Conservation (phyloP, 2,113 vertebrate species). For the Petrocephalus microphthalmus region DNA sequence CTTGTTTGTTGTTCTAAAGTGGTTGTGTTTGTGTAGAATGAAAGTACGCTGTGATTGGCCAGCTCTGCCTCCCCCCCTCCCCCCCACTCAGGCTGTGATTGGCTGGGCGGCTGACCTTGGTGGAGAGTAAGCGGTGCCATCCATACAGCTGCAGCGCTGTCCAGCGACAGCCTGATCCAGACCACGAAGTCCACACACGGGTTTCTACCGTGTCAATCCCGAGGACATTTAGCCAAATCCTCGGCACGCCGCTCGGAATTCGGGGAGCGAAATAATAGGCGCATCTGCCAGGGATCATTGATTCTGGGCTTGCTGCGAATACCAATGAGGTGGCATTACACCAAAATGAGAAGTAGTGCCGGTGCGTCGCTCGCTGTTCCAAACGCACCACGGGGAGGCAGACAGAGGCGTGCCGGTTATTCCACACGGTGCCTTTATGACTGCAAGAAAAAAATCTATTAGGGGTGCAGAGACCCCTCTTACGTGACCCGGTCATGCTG, state of each 20-base stretch:
- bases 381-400: background rate
- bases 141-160: background rate
- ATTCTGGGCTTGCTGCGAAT: constrained; percentile 51
- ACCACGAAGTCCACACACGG: background rate
- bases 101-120: background rate
- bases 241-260: constrained; percentile 37
- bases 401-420: background rate
- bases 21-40: background rate
- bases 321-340: constrained; percentile 51
- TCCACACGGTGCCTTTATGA: background rate
- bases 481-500: background rate
- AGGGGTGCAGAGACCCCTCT: background rate
- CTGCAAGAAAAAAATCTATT: background rate
- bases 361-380: constrained; percentile 17
- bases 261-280: constrained; percentile 50
- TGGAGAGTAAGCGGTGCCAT: background rate
- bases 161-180: background rate
- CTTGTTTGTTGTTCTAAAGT: background rate
- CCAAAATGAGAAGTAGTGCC: constrained; percentile 27
- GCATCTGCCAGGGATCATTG: constrained; percentile 47
- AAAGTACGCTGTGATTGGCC: background rate
- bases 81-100: background rate
- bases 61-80: background rate
- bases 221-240: constrained; percentile 46
- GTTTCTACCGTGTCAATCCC: constrained; percentile 31